Evolutionary conservation across 2,113 vertebrate genomes (phyloP).

Genomic region (Mus spicilegus): DNA sequence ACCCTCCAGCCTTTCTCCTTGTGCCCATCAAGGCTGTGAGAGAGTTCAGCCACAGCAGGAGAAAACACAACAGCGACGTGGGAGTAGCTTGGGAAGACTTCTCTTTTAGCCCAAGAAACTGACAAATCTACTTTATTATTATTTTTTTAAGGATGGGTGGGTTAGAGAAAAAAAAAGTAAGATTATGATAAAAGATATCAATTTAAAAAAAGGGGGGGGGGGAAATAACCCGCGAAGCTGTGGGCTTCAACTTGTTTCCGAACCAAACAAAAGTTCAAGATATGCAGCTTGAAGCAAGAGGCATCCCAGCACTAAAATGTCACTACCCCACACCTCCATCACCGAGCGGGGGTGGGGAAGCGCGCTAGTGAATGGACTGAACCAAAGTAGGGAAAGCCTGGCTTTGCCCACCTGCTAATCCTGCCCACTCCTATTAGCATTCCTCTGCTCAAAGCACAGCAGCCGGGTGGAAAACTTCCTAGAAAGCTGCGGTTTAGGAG

Average conservation of each 20-base stretch:
- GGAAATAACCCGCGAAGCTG: slow-evolving; percentile 46
- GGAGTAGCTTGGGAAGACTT: slow-evolving; percentile 52
- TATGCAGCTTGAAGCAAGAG: slow-evolving; percentile 71
- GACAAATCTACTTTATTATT: slow-evolving; percentile 24
- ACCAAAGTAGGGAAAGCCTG: slow-evolving; percentile 83
- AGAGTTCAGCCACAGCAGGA: slow-evolving; percentile 57
- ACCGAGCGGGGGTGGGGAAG: slow-evolving; percentile 84
- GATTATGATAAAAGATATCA: background rate
- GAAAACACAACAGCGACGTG: background rate
- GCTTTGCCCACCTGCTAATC: slow-evolving; percentile 36
- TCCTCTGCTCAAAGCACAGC: background rate
- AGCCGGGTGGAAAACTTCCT: background rate
- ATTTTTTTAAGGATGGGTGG: background rate
- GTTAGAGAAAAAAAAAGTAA: background rate
- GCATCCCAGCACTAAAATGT: slow-evolving; percentile 84
- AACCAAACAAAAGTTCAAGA: slow-evolving; percentile 87
- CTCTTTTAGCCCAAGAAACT: slow-evolving; percentile 72
- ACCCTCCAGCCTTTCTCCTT: slow-evolving; percentile 44
- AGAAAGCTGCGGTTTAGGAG: slow-evolving; percentile 64
- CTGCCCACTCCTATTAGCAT: background rate
- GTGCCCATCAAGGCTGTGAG: slow-evolving; percentile 47
- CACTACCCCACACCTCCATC: slow-evolving; percentile 85
- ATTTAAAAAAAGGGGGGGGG: too few species aligned
- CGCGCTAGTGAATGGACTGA: slow-evolving; percentile 86
- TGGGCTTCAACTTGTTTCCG: slow-evolving; percentile 59